These are phyloP conservation scores for Diachasma alloeum DNA, from an alignment of 1,140 invertebrate species.

Conservation along the genomic window DNA sequence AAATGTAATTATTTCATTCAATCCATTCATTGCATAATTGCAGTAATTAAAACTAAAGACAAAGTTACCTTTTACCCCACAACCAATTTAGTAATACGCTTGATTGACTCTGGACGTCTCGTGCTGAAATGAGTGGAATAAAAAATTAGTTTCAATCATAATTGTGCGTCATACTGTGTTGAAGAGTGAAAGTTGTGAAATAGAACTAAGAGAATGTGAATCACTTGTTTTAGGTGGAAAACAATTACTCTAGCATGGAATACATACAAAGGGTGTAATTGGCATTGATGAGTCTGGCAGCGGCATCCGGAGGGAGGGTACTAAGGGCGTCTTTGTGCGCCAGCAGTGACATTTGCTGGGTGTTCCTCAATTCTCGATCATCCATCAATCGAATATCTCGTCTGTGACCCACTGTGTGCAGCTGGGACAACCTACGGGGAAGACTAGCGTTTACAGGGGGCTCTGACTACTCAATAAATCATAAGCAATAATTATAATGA, in stretches of 20 bases:
- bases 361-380: constrained; percentile 77
- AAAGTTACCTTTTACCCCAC: constrained; percentile 70
- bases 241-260: constrained; percentile 33
- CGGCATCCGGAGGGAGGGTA: constrained; percentile 72
- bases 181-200: background rate
- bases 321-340: constrained; percentile 73
- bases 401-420: constrained; percentile 76
- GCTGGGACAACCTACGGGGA: constrained; percentile 72
- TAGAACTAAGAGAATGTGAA: background rate
- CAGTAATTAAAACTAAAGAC: background rate
- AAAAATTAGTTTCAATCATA: background rate
- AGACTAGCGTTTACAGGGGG: constrained; percentile 56
- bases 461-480: background rate
- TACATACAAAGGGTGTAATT: constrained; percentile 78
- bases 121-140: constrained; percentile 68
- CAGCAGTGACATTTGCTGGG: constrained; percentile 76
- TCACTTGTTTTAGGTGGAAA: constrained; percentile 3
- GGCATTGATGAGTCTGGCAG: constrained; percentile 72
- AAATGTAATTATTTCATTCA: no score
- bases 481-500: background rate
- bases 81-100: constrained; percentile 81
- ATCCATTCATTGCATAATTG: no score
- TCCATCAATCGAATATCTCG: constrained; percentile 77
- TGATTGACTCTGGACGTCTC: constrained; percentile 78
- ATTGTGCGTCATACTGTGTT: background rate